Evolutionary conservation across 2,113 vertebrate genomes (phyloP), one percentile per base, ranked within the genome.

Genomic region (Rhinolophus ferrumequinum): DNA sequence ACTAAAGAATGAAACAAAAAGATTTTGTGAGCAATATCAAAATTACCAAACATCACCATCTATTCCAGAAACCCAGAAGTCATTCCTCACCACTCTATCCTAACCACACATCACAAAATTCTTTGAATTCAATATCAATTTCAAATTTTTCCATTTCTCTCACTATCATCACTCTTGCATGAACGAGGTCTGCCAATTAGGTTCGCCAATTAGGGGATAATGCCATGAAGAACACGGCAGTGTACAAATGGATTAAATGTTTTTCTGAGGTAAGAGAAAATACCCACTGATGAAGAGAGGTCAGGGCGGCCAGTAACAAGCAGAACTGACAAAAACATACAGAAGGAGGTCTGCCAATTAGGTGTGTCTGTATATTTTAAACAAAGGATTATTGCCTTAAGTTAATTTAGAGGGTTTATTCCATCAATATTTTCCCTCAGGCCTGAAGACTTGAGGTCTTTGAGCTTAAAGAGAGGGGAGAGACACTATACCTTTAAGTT

Each of bases 361-460:
- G 26, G 15, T 75, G 44, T 33, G 44, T 26, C 72, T 30, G 4
- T 75, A 8, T 4, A 90, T 15, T 91, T 91, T 84, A 92, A 44
- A 70, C 28, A 44, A 82, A 89, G 15, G 58, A 86, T 72, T 60
- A 14, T 79, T 86, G 33, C 50, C 0, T 14, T 92, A 33, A 77
- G 41, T 92, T 11, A 89, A 89, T 72, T 86, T 95, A 60, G 30
- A 87, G 15, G 28, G 90, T 95, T 76, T 87, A 41, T 82, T 92
- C 38, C 2, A 35, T 69, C 56, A 84, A 0, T 84, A 73, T 88
- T 95, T 94, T 85, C 44, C 66, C 19, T 58, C 3, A 70, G 60
- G 35, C 33, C 30, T 77, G 28, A 44, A 76, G 56, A 76, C 47
- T 75, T 81, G 75, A 67, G 41, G 41, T 18, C n/a, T 76, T 90